A percentile compares a stretch with the other conserved stretches of the same genome.
Evolutionary conservation across 2,888 invertebrate species (phyloP).

Genomic region (Hirudinaria manillensis): DNA sequence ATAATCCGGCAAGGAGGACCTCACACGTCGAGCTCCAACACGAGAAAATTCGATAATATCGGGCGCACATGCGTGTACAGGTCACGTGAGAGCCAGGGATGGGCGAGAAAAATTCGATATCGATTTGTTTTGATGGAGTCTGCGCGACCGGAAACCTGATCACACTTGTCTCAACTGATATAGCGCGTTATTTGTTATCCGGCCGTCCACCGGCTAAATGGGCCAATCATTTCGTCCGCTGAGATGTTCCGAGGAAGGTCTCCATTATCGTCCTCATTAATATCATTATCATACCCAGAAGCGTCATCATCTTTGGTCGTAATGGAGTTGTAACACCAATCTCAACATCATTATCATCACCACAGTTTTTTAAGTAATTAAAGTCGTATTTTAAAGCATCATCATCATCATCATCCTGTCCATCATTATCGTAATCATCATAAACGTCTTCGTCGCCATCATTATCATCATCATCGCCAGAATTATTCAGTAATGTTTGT

Average conservation of each 20-base stretch:
- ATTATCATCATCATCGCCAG: slow-evolving; percentile 11
- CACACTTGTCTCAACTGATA: slow-evolving; percentile 28
- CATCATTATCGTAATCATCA: background rate
- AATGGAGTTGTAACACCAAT: background rate
- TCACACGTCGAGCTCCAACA: background rate
- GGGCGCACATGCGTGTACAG: slow-evolving; percentile 21
- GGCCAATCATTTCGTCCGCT: too few species aligned
- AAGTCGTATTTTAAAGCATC: background rate
- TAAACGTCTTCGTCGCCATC: slow-evolving; percentile 3
- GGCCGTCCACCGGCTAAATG: background rate
- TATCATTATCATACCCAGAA: slow-evolving; percentile 2
- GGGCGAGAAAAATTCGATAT: slow-evolving; percentile 27
- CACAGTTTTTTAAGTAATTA: background rate
- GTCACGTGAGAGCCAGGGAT: slow-evolving; percentile 24
- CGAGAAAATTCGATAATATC: slow-evolving; percentile 11
- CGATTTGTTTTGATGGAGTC: slow-evolving; percentile 24
- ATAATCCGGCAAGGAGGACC: too few species aligned
- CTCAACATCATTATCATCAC: slow-evolving; percentile 12
- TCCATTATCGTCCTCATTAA: slow-evolving; percentile 5
- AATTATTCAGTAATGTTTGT: background rate
- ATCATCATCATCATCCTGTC: slow-evolving; percentile 6
- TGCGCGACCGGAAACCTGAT: slow-evolving; percentile 25
- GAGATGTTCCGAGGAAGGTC: too few species aligned
- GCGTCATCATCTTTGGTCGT: background rate
- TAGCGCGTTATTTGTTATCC: slow-evolving; percentile 23